A percentile compares a stretch with the other conserved stretches of the same genome.
Evolutionary conservation across 2,797 vertebrate genomes (phyloP).

Genomic region (Molossus molossus): DNA sequence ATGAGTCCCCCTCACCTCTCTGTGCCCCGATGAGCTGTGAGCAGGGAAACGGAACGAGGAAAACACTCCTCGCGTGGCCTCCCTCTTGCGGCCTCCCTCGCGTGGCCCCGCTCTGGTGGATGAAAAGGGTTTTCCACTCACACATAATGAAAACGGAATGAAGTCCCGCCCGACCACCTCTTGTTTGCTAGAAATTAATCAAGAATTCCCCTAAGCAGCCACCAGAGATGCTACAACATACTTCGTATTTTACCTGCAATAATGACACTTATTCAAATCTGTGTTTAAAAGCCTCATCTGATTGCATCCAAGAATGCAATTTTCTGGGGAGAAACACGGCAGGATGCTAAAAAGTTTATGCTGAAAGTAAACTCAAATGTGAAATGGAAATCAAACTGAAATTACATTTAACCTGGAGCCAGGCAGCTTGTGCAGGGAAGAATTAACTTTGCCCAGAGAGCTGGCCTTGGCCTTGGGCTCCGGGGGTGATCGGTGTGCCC

Average conservation of each 20-base stretch:
- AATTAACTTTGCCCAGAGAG: not conserved
- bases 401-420: not conserved
- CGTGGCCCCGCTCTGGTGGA: not conserved
- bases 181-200: slow-evolving; percentile 51
- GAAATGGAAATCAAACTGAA: slow-evolving; percentile 55
- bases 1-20: not conserved
- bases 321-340: slow-evolving; percentile 65
- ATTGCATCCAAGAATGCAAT: slow-evolving; percentile 49
- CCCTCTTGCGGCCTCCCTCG: not conserved
- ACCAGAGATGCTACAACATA: slow-evolving; percentile 57
- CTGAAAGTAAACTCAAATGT: slow-evolving; percentile 69
- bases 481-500: not conserved
- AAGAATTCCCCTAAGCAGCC: not conserved
- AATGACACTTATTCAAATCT: slow-evolving; percentile 54
- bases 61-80: not conserved
- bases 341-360: slow-evolving; percentile 43
- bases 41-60: not conserved
- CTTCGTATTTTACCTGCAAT: slow-evolving; percentile 67
- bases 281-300: slow-evolving; percentile 64
- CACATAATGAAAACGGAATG: slow-evolving; percentile 46
- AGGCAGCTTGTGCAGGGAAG: not conserved
- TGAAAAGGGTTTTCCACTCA: not conserved
- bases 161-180: not conserved
- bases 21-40: not conserved
- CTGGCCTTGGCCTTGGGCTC: not conserved